Evolutionary conservation across 2,797 vertebrate genomes (phyloP).

Genomic region (Karalla daura): DNA sequence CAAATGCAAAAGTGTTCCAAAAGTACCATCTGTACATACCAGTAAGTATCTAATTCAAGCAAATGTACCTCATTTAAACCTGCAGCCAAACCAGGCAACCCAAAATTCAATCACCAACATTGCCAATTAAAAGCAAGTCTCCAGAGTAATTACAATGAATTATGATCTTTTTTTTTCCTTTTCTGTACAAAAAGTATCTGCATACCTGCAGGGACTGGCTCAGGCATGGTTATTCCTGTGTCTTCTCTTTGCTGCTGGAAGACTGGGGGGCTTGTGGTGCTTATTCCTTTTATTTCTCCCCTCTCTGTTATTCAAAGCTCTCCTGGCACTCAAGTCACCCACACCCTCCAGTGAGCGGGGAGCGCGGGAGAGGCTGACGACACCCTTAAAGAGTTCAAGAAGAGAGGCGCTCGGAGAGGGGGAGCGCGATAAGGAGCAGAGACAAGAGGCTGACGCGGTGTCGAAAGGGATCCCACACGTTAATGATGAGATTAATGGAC

Average conservation of each 20-base stretch:
- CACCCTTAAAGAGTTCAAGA: slow-evolving; percentile 67
- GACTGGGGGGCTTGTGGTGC: slow-evolving; percentile 62
- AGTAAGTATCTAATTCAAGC: neutral
- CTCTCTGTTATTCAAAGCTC: slow-evolving; percentile 79
- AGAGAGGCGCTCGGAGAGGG: slow-evolving; percentile 36
- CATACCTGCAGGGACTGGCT: slow-evolving; percentile 77
- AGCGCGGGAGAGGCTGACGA: slow-evolving; percentile 50
- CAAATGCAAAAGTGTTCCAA: too few relatives aligned
- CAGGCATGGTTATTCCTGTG: slow-evolving; percentile 79
- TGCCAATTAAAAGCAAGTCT: slow-evolving; percentile 24
- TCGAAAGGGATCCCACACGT: slow-evolving; percentile 40
- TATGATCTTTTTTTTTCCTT: too few relatives aligned
- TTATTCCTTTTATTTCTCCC: slow-evolving; percentile 81
- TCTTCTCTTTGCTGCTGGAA: slow-evolving; percentile 68
- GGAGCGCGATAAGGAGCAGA: slow-evolving; percentile 35
- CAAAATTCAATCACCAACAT: slow-evolving; percentile 26
- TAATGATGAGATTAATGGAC: slow-evolving; percentile 53
- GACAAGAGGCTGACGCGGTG: slow-evolving; percentile 31
- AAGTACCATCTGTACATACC: too few relatives aligned
- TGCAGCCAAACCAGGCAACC: slow-evolving; percentile 1
- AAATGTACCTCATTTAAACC: slow-evolving; percentile 8
- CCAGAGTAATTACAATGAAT: slow-evolving; percentile 55
- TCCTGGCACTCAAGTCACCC: slow-evolving; percentile 75
- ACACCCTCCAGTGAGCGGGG: slow-evolving; percentile 70
- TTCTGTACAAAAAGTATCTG: slow-evolving; percentile 53